Percentiles rank a stretch among this genome's conserved stretches.
These are phyloP conservation scores for Uloborus diversus DNA, from an alignment of 1,140 invertebrate species.

Conservation along the genomic window DNA sequence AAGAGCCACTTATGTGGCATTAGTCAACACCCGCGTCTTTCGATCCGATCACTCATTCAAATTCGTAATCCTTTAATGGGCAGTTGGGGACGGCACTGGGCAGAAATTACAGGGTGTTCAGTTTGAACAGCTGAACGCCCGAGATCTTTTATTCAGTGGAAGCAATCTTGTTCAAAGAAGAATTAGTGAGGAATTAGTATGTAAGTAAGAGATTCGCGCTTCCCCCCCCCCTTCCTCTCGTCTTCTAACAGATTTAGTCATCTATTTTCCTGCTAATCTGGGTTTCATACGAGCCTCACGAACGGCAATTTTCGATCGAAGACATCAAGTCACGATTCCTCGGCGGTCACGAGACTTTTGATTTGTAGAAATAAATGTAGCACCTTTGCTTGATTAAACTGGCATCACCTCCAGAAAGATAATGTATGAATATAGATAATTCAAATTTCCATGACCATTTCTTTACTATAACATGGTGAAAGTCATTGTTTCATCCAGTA, in stretches of 20 bases:
- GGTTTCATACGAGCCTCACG: constrained; percentile 9
- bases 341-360: background rate
- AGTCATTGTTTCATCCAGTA: no score
- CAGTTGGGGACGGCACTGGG: background rate
- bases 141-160: constrained; percentile 23
- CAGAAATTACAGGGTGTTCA: constrained; percentile 16
- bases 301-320: background rate
- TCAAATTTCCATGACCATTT: no score
- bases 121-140: constrained; percentile 30
- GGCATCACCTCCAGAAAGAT: no score
- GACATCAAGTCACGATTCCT: background rate
- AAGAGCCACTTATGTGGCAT: background rate
- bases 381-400: no score
- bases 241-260: no score
- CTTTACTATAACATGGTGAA: no score
- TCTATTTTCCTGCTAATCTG: constrained; percentile 26
- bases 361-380: no score
- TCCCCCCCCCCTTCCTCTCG: background rate
- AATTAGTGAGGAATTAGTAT: constrained; percentile 24
- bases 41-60: constrained; percentile 15
- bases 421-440: no score
- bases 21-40: constrained; percentile 25
- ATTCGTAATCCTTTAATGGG: constrained; percentile 32
- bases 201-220: background rate
- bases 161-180: constrained; percentile 42